phyloP scores from a whole-genome alignment of 2,888 invertebrate species.

The Drosophila greeni region DNA sequence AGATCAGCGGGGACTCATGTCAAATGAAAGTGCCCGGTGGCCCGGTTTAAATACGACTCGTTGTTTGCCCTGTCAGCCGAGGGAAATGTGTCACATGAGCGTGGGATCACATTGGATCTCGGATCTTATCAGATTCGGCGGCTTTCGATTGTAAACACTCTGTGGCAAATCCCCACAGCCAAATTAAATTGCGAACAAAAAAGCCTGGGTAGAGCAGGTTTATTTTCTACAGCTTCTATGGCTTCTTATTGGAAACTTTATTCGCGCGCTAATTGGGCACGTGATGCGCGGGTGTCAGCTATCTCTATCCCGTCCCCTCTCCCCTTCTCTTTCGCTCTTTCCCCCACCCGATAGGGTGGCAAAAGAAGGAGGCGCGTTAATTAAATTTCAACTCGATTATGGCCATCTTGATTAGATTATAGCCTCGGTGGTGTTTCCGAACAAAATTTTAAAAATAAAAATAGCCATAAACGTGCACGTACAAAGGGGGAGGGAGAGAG shows the following conservation, averaged over 20 bases:
- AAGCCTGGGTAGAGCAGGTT: slow-evolving; percentile 4
- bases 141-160: slow-evolving; percentile 14
- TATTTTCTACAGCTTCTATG: neutral
- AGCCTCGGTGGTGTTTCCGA: slow-evolving; percentile 7
- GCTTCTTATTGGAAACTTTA: slow-evolving; percentile 16
- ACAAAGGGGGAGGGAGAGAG: neutral
- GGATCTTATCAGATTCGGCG: slow-evolving; percentile 24
- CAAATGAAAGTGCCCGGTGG: too few species aligned
- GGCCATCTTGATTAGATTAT: slow-evolving; percentile 55
- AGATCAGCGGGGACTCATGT: too few species aligned
- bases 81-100: slow-evolving; percentile 33
- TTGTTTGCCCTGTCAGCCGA: slow-evolving; percentile 30
- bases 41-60: slow-evolving; percentile 32
- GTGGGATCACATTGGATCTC: slow-evolving; percentile 27
- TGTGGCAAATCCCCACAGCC: neutral
- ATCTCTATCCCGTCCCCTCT: slow-evolving; percentile 6
- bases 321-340: neutral
- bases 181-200: slow-evolving; percentile 10
- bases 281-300: slow-evolving; percentile 41
- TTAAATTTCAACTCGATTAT: slow-evolving; percentile 55
- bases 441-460: slow-evolving; percentile 20
- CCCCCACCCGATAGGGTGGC: neutral
- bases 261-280: slow-evolving; percentile 42
- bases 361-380: slow-evolving; percentile 53
- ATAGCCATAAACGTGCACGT: slow-evolving; percentile 8